Evolutionary conservation across 2,888 invertebrate genomes (phyloP).

Genomic region (Andricus quercusramuli): DNA sequence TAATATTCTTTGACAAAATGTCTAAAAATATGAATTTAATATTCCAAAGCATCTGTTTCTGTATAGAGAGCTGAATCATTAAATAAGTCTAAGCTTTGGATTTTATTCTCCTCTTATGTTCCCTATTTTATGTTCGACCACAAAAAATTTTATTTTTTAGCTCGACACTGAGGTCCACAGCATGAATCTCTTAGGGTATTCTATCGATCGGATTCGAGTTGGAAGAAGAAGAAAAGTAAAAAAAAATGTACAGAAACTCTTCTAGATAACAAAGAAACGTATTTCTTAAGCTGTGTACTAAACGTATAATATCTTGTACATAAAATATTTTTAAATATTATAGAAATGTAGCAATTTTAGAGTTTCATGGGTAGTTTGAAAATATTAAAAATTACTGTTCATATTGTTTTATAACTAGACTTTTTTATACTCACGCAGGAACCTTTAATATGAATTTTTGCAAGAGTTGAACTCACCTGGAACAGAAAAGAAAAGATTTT

Average conservation of each 20-base stretch:
- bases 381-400: neutral
- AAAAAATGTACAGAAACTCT: neutral
- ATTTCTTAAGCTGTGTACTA: neutral
- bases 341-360: no score
- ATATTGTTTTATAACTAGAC: neutral
- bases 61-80: neutral
- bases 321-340: neutral
- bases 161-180: conserved; percentile 3
- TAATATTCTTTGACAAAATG: neutral
- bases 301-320: neutral
- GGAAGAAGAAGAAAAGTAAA: neutral
- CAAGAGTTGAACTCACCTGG: neutral
- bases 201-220: conserved; percentile 21
- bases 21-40: neutral
- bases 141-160: neutral
- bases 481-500: neutral
- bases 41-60: neutral
- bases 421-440: neutral
- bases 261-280: neutral
- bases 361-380: neutral
- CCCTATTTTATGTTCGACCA: conserved; percentile 2
- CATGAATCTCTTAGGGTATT: conserved; percentile 18
- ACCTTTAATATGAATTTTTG: neutral
- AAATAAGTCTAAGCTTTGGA: neutral
- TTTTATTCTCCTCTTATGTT: neutral